Evolutionary conservation across 1,140 invertebrate species (phyloP), one percentile per base, ranked within the genome.

Genomic region (Pygmarrhopalites habei): DNA sequence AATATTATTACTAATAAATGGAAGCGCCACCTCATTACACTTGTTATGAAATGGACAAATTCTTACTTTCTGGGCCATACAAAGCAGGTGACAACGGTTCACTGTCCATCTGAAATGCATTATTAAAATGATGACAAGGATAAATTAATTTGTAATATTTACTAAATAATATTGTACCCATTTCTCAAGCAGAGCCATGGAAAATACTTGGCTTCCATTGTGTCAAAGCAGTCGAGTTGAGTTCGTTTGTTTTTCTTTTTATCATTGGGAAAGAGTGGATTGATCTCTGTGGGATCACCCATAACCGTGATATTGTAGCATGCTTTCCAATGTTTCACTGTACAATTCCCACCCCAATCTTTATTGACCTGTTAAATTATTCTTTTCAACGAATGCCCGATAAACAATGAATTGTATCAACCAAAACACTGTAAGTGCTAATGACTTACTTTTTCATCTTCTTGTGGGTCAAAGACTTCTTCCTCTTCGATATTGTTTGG

Each of bases 311-410:
- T 44, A 19, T 53, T 44, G 14, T 59, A 51, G 35, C 62, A 64
- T 52, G 28, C 41, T 15, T 59, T 39, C 62, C 62, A 64, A 28
- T 64, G 12, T 5, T n/a, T 32, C 3, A 25, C 30, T 4, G 21
- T 44, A 35, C 62, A 64, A 4, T 59, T 25, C 1, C 62, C 62
- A 2, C 62, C 62, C 57, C 62, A 64, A 19, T 64, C 62, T 21
- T 58, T 44, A 3, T 51, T 17, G 19, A 64, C 28, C 19, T 52
- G 32, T 29, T 21, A 7, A 41, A 58, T 56, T 39, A 49, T 56
- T 23, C 26, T 28, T 10, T 19, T 25, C 39, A 35, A 14, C 12
- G 51, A 25, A 26, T 28, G 5, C 21, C 28, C 51, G 21, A 23
- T n/a, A n/a, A n/a, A n/a, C 51, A 10, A 14, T 21, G 44, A 15